These are phyloP conservation scores for Cercopithecus diana DNA, from an alignment of 2,797 vertebrate species.

Conservation along the genomic window DNA sequence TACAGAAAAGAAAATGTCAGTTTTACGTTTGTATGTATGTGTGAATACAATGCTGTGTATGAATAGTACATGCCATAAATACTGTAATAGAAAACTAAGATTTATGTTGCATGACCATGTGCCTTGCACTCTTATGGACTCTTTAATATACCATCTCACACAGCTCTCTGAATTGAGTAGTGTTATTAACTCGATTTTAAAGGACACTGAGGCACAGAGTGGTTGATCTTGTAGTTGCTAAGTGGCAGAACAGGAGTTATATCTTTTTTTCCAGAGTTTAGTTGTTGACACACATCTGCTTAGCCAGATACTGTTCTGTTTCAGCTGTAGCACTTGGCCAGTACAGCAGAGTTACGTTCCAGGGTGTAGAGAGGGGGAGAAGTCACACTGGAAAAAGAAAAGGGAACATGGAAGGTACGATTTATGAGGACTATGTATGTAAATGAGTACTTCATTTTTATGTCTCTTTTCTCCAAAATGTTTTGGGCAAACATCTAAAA, in stretches of 20 bases:
- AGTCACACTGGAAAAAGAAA: not conserved
- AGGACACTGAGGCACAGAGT: not conserved
- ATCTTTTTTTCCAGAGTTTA: not conserved
- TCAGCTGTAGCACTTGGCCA: not conserved
- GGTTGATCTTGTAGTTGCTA: not conserved
- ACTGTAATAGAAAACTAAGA: not conserved
- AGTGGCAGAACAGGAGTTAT: not conserved
- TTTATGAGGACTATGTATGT: not conserved
- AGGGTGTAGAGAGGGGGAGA: not conserved
- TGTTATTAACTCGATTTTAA: not conserved
- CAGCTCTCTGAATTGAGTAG: not conserved
- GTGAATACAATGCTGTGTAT: not conserved
- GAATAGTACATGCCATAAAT: not conserved
- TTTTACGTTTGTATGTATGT: not conserved
- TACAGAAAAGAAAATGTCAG: not conserved
- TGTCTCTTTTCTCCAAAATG: not conserved
- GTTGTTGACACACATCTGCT: not conserved
- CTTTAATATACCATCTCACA: not conserved
- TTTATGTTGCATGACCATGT: not conserved
- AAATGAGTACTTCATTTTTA: not conserved
- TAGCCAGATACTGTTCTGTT: not conserved
- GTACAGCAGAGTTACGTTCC: not conserved
- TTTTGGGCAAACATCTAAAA: conserved; percentile 19
- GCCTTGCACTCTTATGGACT: not conserved
- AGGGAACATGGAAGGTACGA: no score